Percentiles rank a stretch among this genome's conserved stretches.
Conservation (phyloP, 2,888 invertebrate genomes). For the Diadromus collaris region DNA sequence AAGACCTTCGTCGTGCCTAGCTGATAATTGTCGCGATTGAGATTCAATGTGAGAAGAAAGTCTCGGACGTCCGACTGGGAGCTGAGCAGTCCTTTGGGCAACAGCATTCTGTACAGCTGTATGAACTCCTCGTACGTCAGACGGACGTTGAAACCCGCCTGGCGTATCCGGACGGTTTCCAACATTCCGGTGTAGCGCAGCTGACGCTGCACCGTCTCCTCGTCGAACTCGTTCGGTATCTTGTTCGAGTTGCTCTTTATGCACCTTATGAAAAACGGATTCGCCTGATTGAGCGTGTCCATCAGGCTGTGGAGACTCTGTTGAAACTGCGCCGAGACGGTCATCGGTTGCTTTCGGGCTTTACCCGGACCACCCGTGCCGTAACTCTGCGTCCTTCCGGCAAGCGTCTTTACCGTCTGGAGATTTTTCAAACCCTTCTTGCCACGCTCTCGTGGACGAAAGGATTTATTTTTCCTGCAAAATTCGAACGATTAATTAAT, state of each 20-base stretch:
- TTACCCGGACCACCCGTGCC: constrained; percentile 80
- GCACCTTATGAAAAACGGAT: constrained; percentile 93
- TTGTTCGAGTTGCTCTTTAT: constrained; percentile 98
- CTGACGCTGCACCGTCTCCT: constrained; percentile 94
- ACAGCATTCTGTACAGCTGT: constrained; percentile 93
- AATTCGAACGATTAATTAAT: constrained; percentile 32
- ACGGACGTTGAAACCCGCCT: constrained; percentile 97
- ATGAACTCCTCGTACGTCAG: constrained; percentile 97
- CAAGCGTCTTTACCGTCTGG: constrained; percentile 95
- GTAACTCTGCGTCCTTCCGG: constrained; percentile 86
- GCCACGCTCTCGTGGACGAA: constrained; percentile 92
- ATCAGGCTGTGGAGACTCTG: constrained; percentile 95
- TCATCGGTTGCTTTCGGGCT: constrained; percentile 93
- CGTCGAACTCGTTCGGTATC: constrained; percentile 95
- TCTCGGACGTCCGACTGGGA: constrained; percentile 92
- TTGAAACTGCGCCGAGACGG: constrained; percentile 97
- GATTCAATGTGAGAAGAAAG: constrained; percentile 91
- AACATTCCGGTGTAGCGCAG: constrained; percentile 98
- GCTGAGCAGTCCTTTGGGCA: constrained; percentile 93
- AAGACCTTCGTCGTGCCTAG: constrained; percentile 94
- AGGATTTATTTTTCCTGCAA: constrained; percentile 95
- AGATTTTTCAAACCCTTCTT: constrained; percentile 95
- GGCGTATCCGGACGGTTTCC: constrained; percentile 96
- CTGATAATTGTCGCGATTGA: constrained; percentile 95
- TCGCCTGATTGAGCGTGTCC: constrained; percentile 95